Evolutionary conservation across 2,113 vertebrate species (phyloP), one percentile per base, ranked within the genome.

Genomic region (Pleuronectes platessa): DNA sequence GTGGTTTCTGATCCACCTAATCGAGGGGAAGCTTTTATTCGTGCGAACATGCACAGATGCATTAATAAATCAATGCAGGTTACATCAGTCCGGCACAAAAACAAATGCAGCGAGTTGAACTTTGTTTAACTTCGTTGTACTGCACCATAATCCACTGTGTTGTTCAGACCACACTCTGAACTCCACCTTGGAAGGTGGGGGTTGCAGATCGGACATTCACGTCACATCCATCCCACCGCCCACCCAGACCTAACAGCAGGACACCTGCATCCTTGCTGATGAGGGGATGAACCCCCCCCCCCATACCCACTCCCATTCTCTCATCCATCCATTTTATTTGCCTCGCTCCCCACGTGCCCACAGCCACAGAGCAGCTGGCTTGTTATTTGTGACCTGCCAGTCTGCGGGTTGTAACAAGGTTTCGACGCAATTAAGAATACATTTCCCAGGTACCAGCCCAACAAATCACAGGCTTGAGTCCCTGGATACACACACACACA

Each of bases 301-400:
- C 83, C 72, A 12, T 63, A 64, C 77, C 61, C 47, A 18, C 78
- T 79, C 72, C 27, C 86, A 79, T 87, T 82, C 79, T 74, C 76
- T 81, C 85, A 84, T 82, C 78, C 79, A 81, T 90, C 88, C 83
- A 73, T 88, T 88, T 89, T 84, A 78, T 81, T 76, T 71, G 84
- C 83, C 61, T 78, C 72, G 61, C 77, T 82, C 75, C 45, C 15
- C 8, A 18, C 47, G 79, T 40, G 74, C 79, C 81, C 72, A 79
- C 77, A 86, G 83, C 77, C 76, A 83, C 81, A 49, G 84, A 92
- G 88, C 88, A 90, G 87, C 85, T 89, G 88, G 84, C 81, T 73
- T 79, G 90, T 92, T 92, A 90, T 92, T 90, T 92, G 89, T 88
- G 88, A 88, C 91, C 89, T 89, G 87, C 88, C 91, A 89, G 84